These are phyloP conservation scores for Pteronotus mesoamericanus DNA, from an alignment of 2,797 vertebrate species.

Conservation along the genomic window DNA sequence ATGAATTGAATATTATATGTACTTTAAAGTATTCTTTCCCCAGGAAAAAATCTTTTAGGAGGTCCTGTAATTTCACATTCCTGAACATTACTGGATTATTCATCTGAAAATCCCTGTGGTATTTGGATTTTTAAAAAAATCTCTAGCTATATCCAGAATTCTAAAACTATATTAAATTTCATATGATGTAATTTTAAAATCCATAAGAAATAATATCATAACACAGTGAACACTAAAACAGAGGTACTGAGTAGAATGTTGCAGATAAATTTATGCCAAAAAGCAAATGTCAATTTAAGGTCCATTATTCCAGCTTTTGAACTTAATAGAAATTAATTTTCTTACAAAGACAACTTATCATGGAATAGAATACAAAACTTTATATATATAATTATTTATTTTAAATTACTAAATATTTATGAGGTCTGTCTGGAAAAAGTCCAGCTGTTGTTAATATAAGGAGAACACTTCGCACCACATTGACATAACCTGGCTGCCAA, in stretches of 20 bases:
- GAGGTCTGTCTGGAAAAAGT: no score
- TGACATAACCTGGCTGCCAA: no score
- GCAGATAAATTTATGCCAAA: neutral
- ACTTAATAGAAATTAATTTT: neutral
- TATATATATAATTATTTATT: no score
- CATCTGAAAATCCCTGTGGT: neutral
- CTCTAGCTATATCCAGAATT: neutral
- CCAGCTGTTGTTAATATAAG: no score
- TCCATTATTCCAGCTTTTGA: neutral
- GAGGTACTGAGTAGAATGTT: neutral
- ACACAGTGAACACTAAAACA: neutral
- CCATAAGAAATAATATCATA: neutral
- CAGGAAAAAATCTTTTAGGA: neutral
- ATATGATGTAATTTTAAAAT: constrained; percentile 1
- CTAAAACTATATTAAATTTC: constrained; percentile 9
- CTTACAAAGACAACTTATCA: neutral
- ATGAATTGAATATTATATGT: neutral
- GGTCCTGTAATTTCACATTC: neutral
- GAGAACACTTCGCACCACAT: no score
- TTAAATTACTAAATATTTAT: neutral
- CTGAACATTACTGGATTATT: neutral
- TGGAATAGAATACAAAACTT: neutral
- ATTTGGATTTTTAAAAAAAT: neutral
- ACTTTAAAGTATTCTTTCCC: neutral
- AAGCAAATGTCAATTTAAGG: neutral